phyloP scores from a whole-genome alignment of 2,888 invertebrate species.

The Cheilosia soror region DNA sequence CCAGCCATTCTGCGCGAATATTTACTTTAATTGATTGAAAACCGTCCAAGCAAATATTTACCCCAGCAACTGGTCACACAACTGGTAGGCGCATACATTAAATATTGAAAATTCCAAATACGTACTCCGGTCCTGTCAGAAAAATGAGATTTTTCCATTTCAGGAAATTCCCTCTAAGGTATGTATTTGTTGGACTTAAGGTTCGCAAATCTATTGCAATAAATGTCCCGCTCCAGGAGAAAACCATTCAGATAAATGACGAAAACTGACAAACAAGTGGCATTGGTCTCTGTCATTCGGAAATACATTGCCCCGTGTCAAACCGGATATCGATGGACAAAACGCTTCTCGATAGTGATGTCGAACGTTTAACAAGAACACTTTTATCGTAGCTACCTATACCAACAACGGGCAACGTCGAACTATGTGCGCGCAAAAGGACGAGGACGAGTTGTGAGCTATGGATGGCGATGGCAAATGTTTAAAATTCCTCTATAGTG shows the following conservation, averaged over 20 bases:
- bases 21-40: conserved; percentile 57
- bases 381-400: not conserved
- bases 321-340: conserved; percentile 56
- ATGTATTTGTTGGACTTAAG: not conserved
- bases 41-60: conserved; percentile 33
- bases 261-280: conserved; percentile 35
- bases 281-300: conserved; percentile 25
- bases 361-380: conserved; percentile 46
- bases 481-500: conserved; percentile 64
- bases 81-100: not conserved
- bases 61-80: conserved; percentile 9
- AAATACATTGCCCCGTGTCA: conserved; percentile 59
- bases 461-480: conserved; percentile 41
- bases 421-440: conserved; percentile 12
- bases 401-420: not conserved
- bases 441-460: conserved; percentile 26
- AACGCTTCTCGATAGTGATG: conserved; percentile 34
- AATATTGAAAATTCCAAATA: conserved; percentile 22
- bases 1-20: conserved; percentile 7
- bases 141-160: not conserved
- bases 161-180: too few relatives aligned
- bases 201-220: conserved; percentile 17
- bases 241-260: conserved; percentile 32
- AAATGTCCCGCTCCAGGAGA: not conserved
- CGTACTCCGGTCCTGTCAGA: not conserved